Evolutionary conservation across 2,113 vertebrate genomes (phyloP).

Genomic region (Chamaetylas fuelleborni): DNA sequence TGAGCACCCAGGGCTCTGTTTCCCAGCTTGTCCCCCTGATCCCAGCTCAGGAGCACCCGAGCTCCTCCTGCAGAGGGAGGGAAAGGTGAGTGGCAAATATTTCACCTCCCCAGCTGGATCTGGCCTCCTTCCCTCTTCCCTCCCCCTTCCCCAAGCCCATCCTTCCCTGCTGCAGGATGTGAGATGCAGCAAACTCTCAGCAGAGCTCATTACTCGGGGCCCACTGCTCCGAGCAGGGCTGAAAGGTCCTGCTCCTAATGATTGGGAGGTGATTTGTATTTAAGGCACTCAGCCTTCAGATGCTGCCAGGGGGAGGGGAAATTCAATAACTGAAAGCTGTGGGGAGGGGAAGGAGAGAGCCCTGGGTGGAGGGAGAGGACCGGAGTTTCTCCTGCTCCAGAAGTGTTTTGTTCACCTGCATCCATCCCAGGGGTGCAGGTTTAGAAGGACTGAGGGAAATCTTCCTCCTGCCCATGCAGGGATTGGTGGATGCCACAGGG

Average conservation of each 20-base stretch:
- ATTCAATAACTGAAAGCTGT: conserved; percentile 58
- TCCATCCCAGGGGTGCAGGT: fast-evolving
- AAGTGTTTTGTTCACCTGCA: fast-evolving
- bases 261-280: conserved; percentile 73
- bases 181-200: conserved; percentile 66
- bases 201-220: conserved; percentile 72
- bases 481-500: background rate
- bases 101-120: background rate
- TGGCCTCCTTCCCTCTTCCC: background rate
- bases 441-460: background rate
- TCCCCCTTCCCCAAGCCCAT: background rate
- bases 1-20: background rate
- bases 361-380: background rate
- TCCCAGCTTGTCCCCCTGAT: background rate
- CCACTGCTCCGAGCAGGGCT: conserved; percentile 45
- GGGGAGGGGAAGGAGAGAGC: background rate
- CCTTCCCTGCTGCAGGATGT: conserved; percentile 5
- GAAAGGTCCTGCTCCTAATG: conserved; percentile 64
- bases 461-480: fast-evolving
- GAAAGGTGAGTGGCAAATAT: background rate
- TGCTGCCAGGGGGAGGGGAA: background rate
- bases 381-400: background rate
- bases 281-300: conserved; percentile 47
- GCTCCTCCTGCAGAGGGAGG: background rate
- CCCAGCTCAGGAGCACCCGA: background rate